Base-by-base conservation (phyloP, 2,888 invertebrate species). In the Tholera decimalis region DNA sequence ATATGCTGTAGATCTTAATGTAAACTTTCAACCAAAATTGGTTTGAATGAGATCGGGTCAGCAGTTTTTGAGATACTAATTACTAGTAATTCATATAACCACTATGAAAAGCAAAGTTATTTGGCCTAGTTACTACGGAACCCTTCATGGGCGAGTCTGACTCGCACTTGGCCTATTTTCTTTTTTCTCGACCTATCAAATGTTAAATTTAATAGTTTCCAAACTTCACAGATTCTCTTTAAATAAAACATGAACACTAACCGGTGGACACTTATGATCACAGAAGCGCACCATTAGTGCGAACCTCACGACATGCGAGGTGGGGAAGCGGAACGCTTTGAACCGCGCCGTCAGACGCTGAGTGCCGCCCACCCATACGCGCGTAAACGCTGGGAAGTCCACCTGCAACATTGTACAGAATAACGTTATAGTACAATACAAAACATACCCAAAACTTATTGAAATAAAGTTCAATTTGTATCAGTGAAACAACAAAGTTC, bases 281-380 rank as follows among this genome's bases (percentile, higher is more conserved):
- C 98, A 98, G 89, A 98, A 98, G 73, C 97, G 97, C 13, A 98
- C 97, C 91, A 98, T 97, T 2, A 98, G 97, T 81, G 97, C 97
- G 86, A 98, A 98, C 72, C 97, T 96, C 0, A 98, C 98, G 7
- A 98, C 96, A 33, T 97, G 97, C n/a, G 98, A 98, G 13, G 97
- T 97, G 0, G 98, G 97, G 91, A 98, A 98, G 74, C 98, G 98
- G 90, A 98, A 98, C 0, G 98, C 98, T 85, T 97, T 97, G 89
- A 98, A 98, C 22, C 96, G 96, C 4, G 97, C 96, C 0, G 96
- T 91, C 20, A 98, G 89, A 46, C 96, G 89, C 83, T 95, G 95
- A 1, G 89, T 91, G 15, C 91, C 92, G 37, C 87, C 84, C 54
- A 88, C 53, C 80, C 85, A 87, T 0, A 85, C 80, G 1, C 94